A percentile compares a stretch with the other conserved stretches of the same genome.
Conservation (phyloP, 2,888 invertebrate species). For the Spodoptera picta region DNA sequence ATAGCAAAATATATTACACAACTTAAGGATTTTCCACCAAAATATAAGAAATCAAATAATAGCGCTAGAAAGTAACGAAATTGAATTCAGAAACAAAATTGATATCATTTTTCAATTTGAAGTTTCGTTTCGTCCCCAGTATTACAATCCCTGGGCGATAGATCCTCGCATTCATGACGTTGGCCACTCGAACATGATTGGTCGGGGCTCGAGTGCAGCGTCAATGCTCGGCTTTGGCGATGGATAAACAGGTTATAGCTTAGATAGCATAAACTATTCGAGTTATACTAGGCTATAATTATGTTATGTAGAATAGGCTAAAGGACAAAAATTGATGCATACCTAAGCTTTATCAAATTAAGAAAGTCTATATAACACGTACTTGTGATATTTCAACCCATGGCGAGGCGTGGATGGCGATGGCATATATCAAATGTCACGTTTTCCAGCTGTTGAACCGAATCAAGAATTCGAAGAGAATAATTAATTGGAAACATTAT, state of each 20-base stretch:
- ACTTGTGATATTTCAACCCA: no score
- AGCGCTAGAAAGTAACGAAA: not conserved
- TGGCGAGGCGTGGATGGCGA: no score
- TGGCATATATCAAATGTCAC: no score
- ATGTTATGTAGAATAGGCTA: no score
- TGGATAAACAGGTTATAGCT: not conserved
- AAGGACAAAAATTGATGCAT: no score
- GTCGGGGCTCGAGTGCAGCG: conserved; percentile 5
- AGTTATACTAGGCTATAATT: no score
- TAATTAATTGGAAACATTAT: no score
- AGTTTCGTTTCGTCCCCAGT: conserved; percentile 1
- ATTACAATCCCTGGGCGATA: conserved; percentile 13
- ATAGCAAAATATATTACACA: not conserved
- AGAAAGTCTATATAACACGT: no score
- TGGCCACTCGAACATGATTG: conserved; percentile 45
- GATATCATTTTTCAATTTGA: not conserved
- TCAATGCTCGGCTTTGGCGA: conserved; percentile 7
- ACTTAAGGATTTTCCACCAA: not conserved
- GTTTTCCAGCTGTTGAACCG: no score
- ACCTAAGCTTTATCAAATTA: no score
- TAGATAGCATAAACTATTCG: no score
- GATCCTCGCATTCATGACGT: conserved; percentile 8
- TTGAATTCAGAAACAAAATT: conserved; percentile 11
- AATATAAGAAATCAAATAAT: not conserved
- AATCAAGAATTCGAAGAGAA: no score